Percentiles rank a stretch among this genome's conserved stretches.
Conservation (phyloP, 2,113 vertebrate genomes). For the Sus scrofa region T2T-Sscrofa CM000828.6:28597001-28597500, state of each 20-base stretch:
- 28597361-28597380: too few species aligned
- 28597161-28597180: not conserved
- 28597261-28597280: not conserved
- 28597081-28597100: not conserved
- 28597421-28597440: too few species aligned
- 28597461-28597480: too few species aligned
- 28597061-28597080: not conserved
- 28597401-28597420: too few species aligned
- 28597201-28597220: not conserved
- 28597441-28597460: too few species aligned
- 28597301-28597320: not conserved
- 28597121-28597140: not conserved
- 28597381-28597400: too few species aligned
- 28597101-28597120: not conserved
- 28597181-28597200: not conserved
- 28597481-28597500: too few species aligned
- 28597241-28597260: not conserved
- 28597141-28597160: not conserved
- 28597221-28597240: not conserved
- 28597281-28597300: not conserved
- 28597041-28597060: not conserved
- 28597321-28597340: not conserved
- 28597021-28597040: not conserved
- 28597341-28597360: not conserved
- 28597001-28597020: slow-evolving; percentile 8